phyloP scores from a whole-genome alignment of 2,113 vertebrate species.

The Murina feae region DNA sequence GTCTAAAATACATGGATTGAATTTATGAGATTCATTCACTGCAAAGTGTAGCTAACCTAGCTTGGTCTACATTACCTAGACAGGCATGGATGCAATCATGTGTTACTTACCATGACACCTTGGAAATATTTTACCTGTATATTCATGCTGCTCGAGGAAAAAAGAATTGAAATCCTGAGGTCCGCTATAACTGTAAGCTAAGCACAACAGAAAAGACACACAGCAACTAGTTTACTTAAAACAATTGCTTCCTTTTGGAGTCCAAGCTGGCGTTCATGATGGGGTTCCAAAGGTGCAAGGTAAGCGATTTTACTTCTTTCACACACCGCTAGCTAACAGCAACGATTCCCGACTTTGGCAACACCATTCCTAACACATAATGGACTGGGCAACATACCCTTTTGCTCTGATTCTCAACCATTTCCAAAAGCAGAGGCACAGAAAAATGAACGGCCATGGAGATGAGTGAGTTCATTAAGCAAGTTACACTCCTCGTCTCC shows the following conservation, averaged over 20 bases:
- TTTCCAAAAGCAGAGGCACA: neutral
- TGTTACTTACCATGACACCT: conserved; percentile 43
- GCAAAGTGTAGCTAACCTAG: conserved; percentile 57
- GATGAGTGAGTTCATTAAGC: neutral
- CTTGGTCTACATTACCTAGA: conserved; percentile 64
- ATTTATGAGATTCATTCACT: conserved; percentile 51
- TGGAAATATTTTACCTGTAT: conserved; percentile 45
- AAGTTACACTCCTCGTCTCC: neutral
- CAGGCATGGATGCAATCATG: conserved; percentile 63
- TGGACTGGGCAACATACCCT: neutral
- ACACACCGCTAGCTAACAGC: neutral
- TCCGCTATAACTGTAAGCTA: conserved; percentile 64
- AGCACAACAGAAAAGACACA: conserved; percentile 69
- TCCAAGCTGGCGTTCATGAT: conserved; percentile 24
- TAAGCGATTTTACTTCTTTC: neutral
- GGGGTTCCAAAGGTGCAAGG: conserved; percentile 50
- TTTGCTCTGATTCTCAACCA: neutral
- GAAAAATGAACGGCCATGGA: neutral
- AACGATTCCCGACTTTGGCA: neutral
- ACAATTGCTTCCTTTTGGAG: conserved; percentile 52
- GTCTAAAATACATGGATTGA: conserved; percentile 34
- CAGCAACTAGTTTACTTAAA: conserved; percentile 62
- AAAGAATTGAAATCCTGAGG: conserved; percentile 62
- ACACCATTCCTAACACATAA: neutral
- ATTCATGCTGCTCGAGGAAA: conserved; percentile 52